These are phyloP conservation scores for Sturmia bella DNA, from an alignment of 2,888 invertebrate species.

Conservation along the genomic window DNA sequence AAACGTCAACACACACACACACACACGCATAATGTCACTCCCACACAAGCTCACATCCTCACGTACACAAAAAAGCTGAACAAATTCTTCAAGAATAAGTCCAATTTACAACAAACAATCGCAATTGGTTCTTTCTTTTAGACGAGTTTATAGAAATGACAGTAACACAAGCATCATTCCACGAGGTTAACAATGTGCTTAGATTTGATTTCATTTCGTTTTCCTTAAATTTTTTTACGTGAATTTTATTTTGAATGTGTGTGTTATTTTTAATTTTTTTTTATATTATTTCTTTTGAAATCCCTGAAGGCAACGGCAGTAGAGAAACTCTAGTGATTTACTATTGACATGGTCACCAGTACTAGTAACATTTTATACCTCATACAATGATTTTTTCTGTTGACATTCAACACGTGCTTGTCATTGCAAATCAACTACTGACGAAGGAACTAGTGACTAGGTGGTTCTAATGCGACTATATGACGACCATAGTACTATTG, in stretches of 20 bases:
- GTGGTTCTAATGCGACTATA: too few relatives aligned
- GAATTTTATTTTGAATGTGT: neutral
- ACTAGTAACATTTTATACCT: too few relatives aligned
- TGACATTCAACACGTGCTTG: too few relatives aligned
- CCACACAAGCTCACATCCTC: neutral
- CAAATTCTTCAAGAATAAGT: conserved; percentile 7
- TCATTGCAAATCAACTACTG: too few relatives aligned
- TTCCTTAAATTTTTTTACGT: conserved; percentile 26
- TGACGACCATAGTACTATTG: too few relatives aligned
- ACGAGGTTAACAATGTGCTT: conserved; percentile 51
- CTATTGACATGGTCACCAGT: too few relatives aligned
- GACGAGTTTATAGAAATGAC: conserved; percentile 45
- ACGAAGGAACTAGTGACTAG: too few relatives aligned
- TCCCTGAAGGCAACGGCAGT: too few relatives aligned
- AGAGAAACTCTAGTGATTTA: too few relatives aligned
- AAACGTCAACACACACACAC: neutral
- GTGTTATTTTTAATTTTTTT: neutral
- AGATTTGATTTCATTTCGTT: conserved; percentile 30
- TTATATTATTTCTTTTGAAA: too few relatives aligned
- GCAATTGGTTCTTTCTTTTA: conserved; percentile 9
- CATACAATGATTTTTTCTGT: too few relatives aligned
- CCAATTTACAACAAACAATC: conserved; percentile 41
- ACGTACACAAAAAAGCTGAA: neutral
- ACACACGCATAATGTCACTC: neutral
- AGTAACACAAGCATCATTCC: conserved; percentile 24